Percentiles rank a stretch among this genome's conserved stretches.
Evolutionary conservation across 2,113 vertebrate genomes (phyloP).

Genomic region (Cisticola juncidis): DNA sequence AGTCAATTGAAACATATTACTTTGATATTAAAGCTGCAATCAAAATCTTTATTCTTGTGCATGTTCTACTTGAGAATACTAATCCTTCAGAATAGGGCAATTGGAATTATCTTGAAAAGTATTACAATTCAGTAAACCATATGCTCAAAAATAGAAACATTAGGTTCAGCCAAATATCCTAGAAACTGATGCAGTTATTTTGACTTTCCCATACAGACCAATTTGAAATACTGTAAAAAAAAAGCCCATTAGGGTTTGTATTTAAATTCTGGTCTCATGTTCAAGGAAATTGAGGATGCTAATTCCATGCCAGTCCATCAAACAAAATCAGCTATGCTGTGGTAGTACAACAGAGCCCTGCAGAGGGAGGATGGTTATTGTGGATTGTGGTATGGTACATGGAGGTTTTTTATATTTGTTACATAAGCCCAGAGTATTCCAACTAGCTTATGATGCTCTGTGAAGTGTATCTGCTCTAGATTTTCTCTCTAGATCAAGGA

Average conservation of each 20-base stretch:
- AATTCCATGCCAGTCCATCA: neutral
- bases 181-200: neutral
- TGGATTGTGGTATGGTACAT: neutral
- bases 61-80: conserved; percentile 64
- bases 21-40: conserved; percentile 73
- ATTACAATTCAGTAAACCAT: conserved; percentile 54
- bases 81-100: conserved; percentile 50
- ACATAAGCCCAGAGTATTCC: neutral
- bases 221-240: neutral
- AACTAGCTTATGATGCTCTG: neutral
- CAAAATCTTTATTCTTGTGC: conserved; percentile 67
- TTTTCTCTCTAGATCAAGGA: neutral
- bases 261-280: neutral
- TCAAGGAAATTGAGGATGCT: neutral
- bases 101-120: conserved; percentile 53
- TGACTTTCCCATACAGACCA: neutral
- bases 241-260: neutral
- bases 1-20: conserved; percentile 73
- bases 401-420: neutral
- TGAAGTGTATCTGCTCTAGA: neutral
- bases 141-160: conserved; percentile 55
- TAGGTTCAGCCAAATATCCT: neutral
- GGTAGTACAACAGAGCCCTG: neutral
- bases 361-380: neutral
- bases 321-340: neutral